A percentile compares a stretch with the other conserved stretches of the same genome.
phyloP scores from a whole-genome alignment of 2,888 invertebrate genomes.

The Lampropteryx suffumata region DNA sequence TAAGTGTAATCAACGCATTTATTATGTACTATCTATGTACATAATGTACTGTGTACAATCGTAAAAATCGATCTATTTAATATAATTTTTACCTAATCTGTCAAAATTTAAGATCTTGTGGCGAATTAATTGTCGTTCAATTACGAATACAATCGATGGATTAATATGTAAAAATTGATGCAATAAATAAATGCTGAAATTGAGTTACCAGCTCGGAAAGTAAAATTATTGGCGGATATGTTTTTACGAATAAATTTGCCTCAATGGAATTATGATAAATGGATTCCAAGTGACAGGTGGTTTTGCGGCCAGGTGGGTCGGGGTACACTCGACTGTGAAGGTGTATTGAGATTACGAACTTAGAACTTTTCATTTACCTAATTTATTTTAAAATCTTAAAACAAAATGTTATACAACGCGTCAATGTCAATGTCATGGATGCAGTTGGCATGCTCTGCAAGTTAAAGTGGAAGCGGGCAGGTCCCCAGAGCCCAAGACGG shows the following conservation, averaged over 20 bases:
- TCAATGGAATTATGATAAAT: conserved; percentile 67
- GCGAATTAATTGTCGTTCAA: background rate
- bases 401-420: too few species aligned
- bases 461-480: too few species aligned
- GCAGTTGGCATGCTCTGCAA: too few species aligned
- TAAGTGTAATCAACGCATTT: too few species aligned
- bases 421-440: too few species aligned
- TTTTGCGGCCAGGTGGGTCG: conserved; percentile 48
- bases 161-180: background rate
- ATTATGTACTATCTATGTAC: too few species aligned
- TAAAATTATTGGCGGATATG: conserved; percentile 35
- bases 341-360: background rate
- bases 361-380: background rate
- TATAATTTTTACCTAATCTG: too few species aligned
- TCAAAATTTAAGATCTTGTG: background rate
- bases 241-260: conserved; percentile 38
- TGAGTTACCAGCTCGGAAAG: conserved; percentile 12
- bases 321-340: conserved; percentile 20
- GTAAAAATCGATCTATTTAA: too few species aligned
- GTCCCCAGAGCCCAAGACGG: too few species aligned
- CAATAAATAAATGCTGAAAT: conserved; percentile 21
- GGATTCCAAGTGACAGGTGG: conserved; percentile 60
- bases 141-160: background rate
- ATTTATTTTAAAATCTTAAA: too few species aligned
- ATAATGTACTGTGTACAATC: background rate